A percentile compares a stretch with the other conserved stretches of the same genome.
Conservation (phyloP, 2,113 vertebrate genomes). For the Lasiurus borealis region DNA sequence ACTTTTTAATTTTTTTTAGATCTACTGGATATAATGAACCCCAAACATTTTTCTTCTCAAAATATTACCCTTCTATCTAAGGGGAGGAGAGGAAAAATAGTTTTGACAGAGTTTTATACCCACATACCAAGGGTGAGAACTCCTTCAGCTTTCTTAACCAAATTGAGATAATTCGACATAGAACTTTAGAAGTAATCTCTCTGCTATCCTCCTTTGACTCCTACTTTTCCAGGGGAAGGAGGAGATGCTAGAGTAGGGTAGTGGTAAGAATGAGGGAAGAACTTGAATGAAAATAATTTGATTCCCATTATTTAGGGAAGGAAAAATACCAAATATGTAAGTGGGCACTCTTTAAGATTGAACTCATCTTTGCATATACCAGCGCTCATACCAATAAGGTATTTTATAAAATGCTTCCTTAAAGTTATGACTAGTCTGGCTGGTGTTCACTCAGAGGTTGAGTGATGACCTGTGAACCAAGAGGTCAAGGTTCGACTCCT, state of each 20-base stretch:
- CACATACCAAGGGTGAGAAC: background rate
- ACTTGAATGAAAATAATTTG: background rate
- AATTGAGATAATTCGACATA: background rate
- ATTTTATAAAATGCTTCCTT: background rate
- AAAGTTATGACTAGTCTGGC: background rate
- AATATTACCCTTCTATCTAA: background rate
- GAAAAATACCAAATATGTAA: background rate
- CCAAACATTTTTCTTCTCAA: background rate
- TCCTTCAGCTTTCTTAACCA: conserved; percentile 28
- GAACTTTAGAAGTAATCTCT: background rate
- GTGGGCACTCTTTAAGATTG: background rate
- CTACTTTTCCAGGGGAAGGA: background rate
- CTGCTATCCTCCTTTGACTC: background rate
- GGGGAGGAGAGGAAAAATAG: background rate
- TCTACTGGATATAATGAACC: background rate
- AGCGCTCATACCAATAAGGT: background rate
- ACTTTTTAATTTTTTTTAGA: conserved; percentile 1
- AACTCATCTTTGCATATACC: background rate
- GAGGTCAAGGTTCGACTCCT: no score
- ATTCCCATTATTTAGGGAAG: background rate
- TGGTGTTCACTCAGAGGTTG: no score
- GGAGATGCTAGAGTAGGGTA: background rate
- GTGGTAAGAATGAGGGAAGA: background rate
- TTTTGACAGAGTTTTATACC: background rate
- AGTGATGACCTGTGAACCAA: no score